A percentile compares a stretch with the other conserved stretches of the same genome.
These are phyloP conservation scores for Congeria kusceri DNA, from an alignment of 2,888 invertebrate genomes.

Conservation along the genomic window DNA sequence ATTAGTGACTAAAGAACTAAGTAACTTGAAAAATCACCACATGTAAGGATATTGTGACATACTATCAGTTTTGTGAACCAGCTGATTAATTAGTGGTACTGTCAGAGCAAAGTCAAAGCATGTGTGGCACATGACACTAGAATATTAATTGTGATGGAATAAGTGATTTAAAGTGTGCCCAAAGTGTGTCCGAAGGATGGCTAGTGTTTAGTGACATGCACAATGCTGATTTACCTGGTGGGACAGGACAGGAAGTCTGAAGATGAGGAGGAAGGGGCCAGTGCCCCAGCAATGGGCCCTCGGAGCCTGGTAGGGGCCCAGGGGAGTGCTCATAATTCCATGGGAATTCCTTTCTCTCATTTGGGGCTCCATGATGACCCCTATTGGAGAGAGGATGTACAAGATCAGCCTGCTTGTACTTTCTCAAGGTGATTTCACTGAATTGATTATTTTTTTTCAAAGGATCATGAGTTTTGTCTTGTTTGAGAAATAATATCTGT, in stretches of 20 bases:
- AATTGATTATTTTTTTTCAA: too few species aligned
- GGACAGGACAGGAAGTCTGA: conserved; percentile 61
- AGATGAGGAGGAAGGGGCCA: conserved; percentile 52
- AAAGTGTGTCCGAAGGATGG: conserved; percentile 5
- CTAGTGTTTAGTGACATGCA: background rate
- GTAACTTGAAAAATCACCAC: too few species aligned
- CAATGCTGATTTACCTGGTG: conserved; percentile 68
- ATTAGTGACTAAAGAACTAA: too few species aligned
- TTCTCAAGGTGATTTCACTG: conserved; percentile 55
- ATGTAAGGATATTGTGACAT: too few species aligned
- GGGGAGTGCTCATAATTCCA: background rate
- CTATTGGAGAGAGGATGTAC: conserved; percentile 49
- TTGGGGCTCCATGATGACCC: conserved; percentile 50
- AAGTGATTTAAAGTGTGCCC: too few species aligned
- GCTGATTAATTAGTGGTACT: too few species aligned
- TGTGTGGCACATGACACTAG: too few species aligned
- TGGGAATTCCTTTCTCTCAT: conserved; percentile 17
- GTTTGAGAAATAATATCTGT: too few species aligned
- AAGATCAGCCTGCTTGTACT: conserved; percentile 57
- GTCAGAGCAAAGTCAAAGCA: too few species aligned
- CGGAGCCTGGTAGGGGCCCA: conserved; percentile 21
- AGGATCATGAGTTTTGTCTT: too few species aligned
- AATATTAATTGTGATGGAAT: too few species aligned
- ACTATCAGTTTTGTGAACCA: too few species aligned
- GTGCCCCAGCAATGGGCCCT: conserved; percentile 26